Percentiles rank a stretch among this genome's conserved stretches.
These are phyloP conservation scores for Leptodirus hochenwartii DNA, from an alignment of 2,888 invertebrate species.

Conservation along the genomic window DNA sequence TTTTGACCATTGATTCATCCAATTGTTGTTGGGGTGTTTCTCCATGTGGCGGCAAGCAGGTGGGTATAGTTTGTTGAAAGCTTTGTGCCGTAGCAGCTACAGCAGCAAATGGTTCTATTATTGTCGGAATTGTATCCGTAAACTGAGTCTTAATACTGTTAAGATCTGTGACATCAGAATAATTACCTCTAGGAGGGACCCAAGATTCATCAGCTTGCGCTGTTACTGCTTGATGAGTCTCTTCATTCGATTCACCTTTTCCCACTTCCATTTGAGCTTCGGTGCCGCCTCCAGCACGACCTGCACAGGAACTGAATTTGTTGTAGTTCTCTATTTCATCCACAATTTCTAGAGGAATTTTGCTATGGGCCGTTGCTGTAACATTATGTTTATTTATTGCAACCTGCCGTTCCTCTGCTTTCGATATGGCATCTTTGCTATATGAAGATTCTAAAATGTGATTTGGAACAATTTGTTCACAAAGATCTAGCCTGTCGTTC, in stretches of 20 bases:
- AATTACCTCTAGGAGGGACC: slow-evolving; percentile 36
- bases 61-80: no score
- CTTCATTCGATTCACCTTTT: slow-evolving; percentile 11
- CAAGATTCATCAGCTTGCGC: slow-evolving; percentile 39
- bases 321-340: slow-evolving; percentile 7
- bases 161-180: background rate
- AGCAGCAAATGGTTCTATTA: no score
- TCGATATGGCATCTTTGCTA: slow-evolving; percentile 7
- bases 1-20: no score
- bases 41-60: no score
- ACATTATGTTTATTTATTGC: no score
- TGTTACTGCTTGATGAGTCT: slow-evolving; percentile 23
- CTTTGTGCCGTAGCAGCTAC: no score
- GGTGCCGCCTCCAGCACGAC: background rate
- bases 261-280: slow-evolving; percentile 6
- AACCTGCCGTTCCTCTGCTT: background rate
- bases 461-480: slow-evolving; percentile 22
- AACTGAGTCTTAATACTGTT: no score
- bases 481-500: slow-evolving; percentile 20
- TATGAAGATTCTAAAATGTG: slow-evolving; percentile 13
- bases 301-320: slow-evolving; percentile 7
- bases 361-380: no score
- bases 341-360: slow-evolving; percentile 23
- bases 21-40: no score
- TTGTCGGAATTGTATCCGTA: no score